Percentiles rank a stretch among this genome's conserved stretches.
phyloP scores from a whole-genome alignment of 2,888 invertebrate species.

The Hyles lineata region DNA sequence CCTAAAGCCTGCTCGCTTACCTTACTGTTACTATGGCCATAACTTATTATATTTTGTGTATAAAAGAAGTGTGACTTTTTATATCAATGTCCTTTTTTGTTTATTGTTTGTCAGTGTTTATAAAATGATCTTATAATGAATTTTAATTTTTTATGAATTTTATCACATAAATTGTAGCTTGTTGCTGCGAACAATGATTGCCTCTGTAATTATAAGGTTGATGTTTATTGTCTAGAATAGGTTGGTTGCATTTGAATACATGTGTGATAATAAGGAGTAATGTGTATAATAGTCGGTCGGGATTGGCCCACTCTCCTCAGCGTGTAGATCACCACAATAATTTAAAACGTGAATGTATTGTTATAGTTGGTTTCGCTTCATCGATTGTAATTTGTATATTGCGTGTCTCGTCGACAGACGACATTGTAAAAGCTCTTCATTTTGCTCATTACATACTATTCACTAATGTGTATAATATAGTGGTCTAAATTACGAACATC shows the following conservation, averaged over 20 bases:
- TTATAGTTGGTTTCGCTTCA: conserved; percentile 65
- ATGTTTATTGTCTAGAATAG: conserved; percentile 1
- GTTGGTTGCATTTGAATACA: conserved; percentile 17
- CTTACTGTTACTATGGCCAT: neutral
- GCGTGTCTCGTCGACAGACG: conserved; percentile 50
- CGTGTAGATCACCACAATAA: conserved; percentile 63
- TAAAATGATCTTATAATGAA: neutral
- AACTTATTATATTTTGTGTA: neutral
- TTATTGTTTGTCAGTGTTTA: neutral
- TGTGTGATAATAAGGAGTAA: conserved; percentile 13
- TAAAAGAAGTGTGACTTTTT: neutral
- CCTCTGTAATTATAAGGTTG: conserved; percentile 1
- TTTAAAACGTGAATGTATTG: conserved; percentile 63
- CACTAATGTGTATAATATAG: conserved; percentile 45
- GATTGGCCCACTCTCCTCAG: conserved; percentile 39
- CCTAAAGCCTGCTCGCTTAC: no score
- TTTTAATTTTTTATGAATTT: conserved; percentile 7
- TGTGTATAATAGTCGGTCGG: neutral
- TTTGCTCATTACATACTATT: conserved; percentile 62
- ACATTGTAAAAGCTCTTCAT: conserved; percentile 59
- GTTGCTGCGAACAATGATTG: conserved; percentile 1
- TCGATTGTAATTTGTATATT: conserved; percentile 60
- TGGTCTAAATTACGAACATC: conserved; percentile 45
- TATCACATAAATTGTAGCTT: neutral
- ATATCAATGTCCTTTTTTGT: neutral